phyloP scores from a whole-genome alignment of 2,113 vertebrate species.

The Saiga tatarica region DNA sequence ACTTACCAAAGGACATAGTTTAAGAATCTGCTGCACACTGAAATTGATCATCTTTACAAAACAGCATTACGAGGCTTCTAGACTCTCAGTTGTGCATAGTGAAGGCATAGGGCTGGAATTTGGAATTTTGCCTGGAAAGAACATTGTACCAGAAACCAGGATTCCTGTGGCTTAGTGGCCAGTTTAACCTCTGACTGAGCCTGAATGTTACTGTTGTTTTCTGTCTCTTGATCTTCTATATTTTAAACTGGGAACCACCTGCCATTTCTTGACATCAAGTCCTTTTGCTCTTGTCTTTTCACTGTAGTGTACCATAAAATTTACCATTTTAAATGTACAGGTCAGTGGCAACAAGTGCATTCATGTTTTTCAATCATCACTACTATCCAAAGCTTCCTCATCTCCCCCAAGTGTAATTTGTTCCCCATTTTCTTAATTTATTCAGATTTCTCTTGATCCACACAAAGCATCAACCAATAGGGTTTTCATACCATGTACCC shows the following conservation, averaged over 20 bases:
- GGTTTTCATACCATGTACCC: not conserved
- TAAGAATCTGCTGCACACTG: not conserved
- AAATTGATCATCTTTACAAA: not conserved
- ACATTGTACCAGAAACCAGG: not conserved
- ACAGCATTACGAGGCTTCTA: not conserved
- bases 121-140: slow-evolving; percentile 4
- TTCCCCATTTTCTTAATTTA: not conserved
- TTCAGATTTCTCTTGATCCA: not conserved
- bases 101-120: not conserved
- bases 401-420: not conserved
- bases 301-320: not conserved
- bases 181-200: not conserved
- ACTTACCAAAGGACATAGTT: not conserved
- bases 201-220: not conserved
- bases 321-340: not conserved
- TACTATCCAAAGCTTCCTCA: not conserved
- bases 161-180: not conserved
- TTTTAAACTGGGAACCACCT: not conserved
- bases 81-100: not conserved
- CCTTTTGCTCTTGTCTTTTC: not conserved
- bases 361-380: not conserved
- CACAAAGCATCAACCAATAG: not conserved
- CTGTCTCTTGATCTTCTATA: not conserved
- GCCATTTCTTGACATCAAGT: not conserved
- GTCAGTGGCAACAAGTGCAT: not conserved